A percentile compares a stretch with the other conserved stretches of the same genome.
phyloP scores from a whole-genome alignment of 35 echinoderm and acorn worm species.

The Holothuria glaberrima region DNA sequence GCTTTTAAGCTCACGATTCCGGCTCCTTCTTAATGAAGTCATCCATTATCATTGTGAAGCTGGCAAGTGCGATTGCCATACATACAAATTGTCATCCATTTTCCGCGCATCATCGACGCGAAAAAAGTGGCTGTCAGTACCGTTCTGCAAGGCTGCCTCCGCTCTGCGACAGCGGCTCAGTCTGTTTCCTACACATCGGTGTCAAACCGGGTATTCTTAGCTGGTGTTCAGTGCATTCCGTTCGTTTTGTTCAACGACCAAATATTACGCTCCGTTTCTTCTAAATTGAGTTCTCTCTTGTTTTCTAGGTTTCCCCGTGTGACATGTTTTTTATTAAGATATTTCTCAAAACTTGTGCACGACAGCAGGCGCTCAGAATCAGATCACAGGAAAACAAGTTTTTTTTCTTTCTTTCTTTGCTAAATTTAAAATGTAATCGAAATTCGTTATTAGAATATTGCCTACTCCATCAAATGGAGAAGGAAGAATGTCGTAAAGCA shows the following conservation, averaged over 20 bases:
- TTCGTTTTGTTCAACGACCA: slow-evolving; percentile 20
- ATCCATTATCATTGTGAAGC: slow-evolving; percentile 44
- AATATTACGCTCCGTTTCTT: slow-evolving; percentile 51
- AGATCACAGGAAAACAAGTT: too few relatives aligned
- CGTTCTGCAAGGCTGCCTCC: slow-evolving; percentile 43
- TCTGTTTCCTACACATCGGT: background rate
- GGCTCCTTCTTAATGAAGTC: slow-evolving; percentile 33
- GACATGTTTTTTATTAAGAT: slow-evolving; percentile 15
- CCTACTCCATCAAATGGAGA: too few relatives aligned
- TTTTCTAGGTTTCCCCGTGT: background rate
- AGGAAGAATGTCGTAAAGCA: too few relatives aligned
- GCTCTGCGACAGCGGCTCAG: slow-evolving; percentile 10
- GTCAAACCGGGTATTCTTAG: too few relatives aligned
- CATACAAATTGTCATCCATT: slow-evolving; percentile 53
- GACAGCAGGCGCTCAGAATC: too few relatives aligned
- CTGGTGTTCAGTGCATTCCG: background rate
- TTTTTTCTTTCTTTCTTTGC: too few relatives aligned
- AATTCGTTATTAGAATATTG: too few relatives aligned
- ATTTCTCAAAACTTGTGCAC: slow-evolving; percentile 18
- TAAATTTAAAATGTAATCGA: too few relatives aligned
- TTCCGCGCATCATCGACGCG: slow-evolving; percentile 35
- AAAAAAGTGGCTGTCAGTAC: slow-evolving; percentile 24
- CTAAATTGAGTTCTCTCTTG: slow-evolving; percentile 6
- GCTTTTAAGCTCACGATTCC: background rate
- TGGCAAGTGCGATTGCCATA: slow-evolving; percentile 49